phyloP scores from a whole-genome alignment of 2,113 vertebrate species.

The Microcebus lehilahytsara region DNA sequence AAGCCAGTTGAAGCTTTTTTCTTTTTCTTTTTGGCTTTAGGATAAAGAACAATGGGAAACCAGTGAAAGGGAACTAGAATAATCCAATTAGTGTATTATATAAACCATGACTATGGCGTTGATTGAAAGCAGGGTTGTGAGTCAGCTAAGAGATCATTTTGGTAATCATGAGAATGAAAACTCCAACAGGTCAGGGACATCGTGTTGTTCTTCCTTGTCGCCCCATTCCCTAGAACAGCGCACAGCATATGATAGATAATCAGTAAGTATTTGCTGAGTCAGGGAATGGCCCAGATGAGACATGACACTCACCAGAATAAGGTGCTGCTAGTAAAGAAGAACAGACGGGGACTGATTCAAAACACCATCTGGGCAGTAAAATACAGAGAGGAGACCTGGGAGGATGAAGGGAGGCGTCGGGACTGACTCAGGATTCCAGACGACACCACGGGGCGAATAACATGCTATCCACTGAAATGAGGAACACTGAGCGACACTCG shows the following conservation, averaged over 20 bases:
- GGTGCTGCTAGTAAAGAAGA: not conserved
- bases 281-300: not conserved
- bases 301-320: not conserved
- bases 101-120: not conserved
- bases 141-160: not conserved
- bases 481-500: not conserved
- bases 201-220: not conserved
- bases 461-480: not conserved
- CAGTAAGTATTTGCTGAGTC: not conserved
- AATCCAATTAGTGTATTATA: not conserved
- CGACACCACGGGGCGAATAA: not conserved
- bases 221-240: not conserved
- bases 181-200: not conserved
- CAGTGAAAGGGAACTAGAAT: not conserved
- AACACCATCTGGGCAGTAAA: not conserved
- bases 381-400: not conserved
- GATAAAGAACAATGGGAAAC: not conserved
- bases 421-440: not conserved
- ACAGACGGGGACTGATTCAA: not conserved
- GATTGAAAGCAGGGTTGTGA: not conserved
- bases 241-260: not conserved
- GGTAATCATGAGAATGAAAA: conserved; percentile 9
- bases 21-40: not conserved
- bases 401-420: not conserved
- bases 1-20: not conserved